Evolutionary conservation across 2,113 vertebrate genomes (phyloP).

Genomic region (Toxostoma redivivum): DNA sequence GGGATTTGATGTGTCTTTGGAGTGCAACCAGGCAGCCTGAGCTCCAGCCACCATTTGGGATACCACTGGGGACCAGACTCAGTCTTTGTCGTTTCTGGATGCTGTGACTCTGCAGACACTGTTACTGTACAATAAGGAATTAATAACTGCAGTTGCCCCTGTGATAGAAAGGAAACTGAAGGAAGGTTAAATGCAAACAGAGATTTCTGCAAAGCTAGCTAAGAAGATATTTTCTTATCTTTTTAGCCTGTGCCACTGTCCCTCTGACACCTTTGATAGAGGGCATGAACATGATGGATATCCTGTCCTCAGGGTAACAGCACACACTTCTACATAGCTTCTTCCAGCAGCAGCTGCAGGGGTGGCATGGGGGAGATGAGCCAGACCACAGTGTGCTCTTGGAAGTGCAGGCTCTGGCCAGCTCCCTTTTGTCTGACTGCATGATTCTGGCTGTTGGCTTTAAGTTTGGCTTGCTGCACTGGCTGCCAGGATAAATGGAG

Average conservation of each 20-base stretch:
- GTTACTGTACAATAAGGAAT: neutral
- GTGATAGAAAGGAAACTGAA: neutral
- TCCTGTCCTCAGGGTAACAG: neutral
- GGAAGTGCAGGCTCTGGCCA: neutral
- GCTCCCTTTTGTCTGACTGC: conserved; percentile 30
- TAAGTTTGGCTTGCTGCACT: neutral
- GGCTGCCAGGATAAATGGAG: neutral
- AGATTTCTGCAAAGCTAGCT: neutral
- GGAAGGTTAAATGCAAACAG: neutral
- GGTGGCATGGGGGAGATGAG: neutral
- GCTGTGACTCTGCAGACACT: neutral
- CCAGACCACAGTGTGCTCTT: neutral
- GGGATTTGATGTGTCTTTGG: neutral
- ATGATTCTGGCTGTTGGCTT: neutral
- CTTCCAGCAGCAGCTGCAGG: neutral
- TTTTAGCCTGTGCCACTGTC: neutral
- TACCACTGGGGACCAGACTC: neutral
- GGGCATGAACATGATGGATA: neutral
- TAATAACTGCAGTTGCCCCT: neutral
- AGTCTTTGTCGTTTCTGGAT: neutral
- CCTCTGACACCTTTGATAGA: neutral
- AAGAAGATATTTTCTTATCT: neutral
- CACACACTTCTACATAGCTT: neutral
- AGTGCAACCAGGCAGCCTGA: neutral
- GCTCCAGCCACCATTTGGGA: accelerated